phyloP scores from a whole-genome alignment of 2,113 vertebrate species.

The Heterotis niloticus region DNA sequence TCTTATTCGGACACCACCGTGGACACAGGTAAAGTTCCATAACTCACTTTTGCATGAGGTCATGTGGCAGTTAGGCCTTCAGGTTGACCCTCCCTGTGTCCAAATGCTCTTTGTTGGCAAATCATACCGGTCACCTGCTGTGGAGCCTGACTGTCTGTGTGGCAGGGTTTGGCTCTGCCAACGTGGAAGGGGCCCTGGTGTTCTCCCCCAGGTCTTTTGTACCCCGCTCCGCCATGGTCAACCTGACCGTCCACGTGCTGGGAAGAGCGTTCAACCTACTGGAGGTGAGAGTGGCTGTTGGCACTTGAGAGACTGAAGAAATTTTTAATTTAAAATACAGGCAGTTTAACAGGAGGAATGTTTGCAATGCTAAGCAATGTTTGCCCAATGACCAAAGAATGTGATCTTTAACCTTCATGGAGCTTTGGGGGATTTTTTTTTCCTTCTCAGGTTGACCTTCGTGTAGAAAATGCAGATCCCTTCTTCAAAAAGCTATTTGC shows the following conservation, averaged over 20 bases:
- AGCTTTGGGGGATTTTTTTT: neutral
- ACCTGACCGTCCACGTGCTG: slow-evolving; percentile 69
- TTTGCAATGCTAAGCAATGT: no score
- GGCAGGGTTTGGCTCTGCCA: slow-evolving; percentile 67
- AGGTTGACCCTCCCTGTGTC: no score
- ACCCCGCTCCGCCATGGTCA: slow-evolving; percentile 67
- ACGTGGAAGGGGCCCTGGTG: slow-evolving; percentile 71
- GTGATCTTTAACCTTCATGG: neutral
- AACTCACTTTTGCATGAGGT: neutral
- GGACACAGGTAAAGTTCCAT: slow-evolving; percentile 57
- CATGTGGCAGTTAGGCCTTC: no score
- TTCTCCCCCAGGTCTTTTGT: slow-evolving; percentile 80
- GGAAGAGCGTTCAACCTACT: slow-evolving; percentile 75
- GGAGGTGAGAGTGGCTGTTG: slow-evolving; percentile 63
- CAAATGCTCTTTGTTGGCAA: neutral
- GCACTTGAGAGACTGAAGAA: no score
- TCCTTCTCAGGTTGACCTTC: slow-evolving; percentile 49
- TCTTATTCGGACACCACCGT: slow-evolving; percentile 76
- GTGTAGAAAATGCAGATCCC: slow-evolving; percentile 58
- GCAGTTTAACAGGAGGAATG: no score
- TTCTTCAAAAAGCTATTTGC: slow-evolving; percentile 42
- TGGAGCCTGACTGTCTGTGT: slow-evolving; percentile 18
- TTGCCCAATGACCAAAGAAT: no score
- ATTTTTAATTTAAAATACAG: no score
- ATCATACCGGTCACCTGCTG: neutral